Conservation (phyloP, 2,113 vertebrate genomes). For the Oplegnathus fasciatus region DNA sequence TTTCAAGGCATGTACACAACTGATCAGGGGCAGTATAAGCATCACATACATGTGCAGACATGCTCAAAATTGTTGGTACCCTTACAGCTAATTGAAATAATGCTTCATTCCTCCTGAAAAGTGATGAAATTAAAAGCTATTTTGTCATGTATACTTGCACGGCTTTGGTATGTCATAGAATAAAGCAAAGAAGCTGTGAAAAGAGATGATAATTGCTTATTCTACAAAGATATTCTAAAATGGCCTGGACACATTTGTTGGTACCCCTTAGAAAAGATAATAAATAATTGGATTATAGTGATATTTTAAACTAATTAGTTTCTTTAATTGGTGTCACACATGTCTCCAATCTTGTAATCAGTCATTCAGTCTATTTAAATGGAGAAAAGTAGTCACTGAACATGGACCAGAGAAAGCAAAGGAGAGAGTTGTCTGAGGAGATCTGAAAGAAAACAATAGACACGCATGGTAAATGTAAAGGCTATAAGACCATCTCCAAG, state of each 20-base stretch:
- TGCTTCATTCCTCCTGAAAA: background rate
- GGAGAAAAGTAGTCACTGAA: background rate
- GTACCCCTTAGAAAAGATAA: background rate
- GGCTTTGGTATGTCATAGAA: background rate
- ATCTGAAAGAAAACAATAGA: conserved; percentile 1
- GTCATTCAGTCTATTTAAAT: background rate
- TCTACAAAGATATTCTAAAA: background rate
- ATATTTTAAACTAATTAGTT: background rate
- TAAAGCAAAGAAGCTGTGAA: background rate
- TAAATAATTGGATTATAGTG: background rate
- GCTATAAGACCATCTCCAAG: background rate
- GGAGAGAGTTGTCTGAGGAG: background rate
- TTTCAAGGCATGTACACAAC: too few relatives aligned
- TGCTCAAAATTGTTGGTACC: background rate
- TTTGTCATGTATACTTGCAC: background rate
- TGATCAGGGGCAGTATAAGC: too few relatives aligned
- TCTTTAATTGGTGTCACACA: background rate
- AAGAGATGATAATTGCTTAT: background rate
- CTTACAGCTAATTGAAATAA: background rate
- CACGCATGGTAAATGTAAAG: background rate
- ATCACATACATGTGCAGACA: too few relatives aligned
- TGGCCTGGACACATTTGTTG: background rate
- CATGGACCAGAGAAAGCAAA: background rate
- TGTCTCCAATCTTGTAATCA: background rate
- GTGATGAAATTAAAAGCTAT: background rate